Percentiles rank a stretch among this genome's conserved stretches.
These are phyloP conservation scores for Eutolmus rufibarbis DNA, from an alignment of 2,888 invertebrate genomes.

Conservation along the genomic window DNA sequence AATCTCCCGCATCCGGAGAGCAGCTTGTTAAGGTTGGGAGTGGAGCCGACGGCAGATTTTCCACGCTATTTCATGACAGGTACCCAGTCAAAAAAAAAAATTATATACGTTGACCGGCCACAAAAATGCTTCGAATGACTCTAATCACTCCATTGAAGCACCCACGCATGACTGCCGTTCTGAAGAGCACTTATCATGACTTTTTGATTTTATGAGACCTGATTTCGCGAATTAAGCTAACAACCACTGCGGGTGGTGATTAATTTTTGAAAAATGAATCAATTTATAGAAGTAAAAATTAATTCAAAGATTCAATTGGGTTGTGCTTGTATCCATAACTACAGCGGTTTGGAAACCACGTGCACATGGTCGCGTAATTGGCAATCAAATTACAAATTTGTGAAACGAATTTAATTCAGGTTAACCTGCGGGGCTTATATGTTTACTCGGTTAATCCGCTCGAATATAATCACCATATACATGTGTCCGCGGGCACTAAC, in stretches of 20 bases:
- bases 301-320: background rate
- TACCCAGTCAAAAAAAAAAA: background rate
- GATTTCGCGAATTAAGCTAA: background rate
- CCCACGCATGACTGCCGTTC: background rate
- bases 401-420: slow-evolving; percentile 1
- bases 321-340: background rate
- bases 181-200: background rate
- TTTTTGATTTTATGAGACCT: background rate
- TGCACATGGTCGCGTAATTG: background rate
- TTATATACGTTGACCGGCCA: background rate
- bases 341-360: background rate
- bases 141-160: background rate
- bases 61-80: background rate
- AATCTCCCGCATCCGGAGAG: background rate
- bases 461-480: background rate
- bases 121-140: background rate
- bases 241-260: background rate
- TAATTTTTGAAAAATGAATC: background rate
- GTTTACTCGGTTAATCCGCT: slow-evolving; percentile 16
- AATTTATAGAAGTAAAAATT: background rate
- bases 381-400: background rate
- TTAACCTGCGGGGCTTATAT: background rate
- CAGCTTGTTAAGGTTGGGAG: background rate
- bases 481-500: background rate
- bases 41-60: background rate